phyloP scores from a whole-genome alignment of 92 coral and sea anemone genomes.

The Desmophyllum pertusum region DNA sequence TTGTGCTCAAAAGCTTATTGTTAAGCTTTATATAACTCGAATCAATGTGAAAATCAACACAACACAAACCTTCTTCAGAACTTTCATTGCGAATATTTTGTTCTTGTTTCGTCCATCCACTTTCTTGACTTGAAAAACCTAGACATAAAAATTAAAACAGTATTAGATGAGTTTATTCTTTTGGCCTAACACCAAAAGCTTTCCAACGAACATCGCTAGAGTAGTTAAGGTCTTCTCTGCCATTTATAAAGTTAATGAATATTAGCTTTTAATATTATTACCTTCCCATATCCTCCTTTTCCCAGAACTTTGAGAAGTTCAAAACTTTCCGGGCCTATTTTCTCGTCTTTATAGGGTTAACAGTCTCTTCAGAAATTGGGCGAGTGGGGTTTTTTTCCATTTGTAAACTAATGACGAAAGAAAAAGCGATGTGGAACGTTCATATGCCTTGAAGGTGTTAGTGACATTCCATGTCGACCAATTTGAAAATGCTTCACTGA shows the following conservation, averaged over 20 bases:
- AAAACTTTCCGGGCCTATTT: slow-evolving; percentile 96
- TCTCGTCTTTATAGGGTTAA: slow-evolving; percentile 95
- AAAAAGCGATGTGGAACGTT: slow-evolving; percentile 12
- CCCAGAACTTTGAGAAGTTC: slow-evolving; percentile 95
- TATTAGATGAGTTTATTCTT: not conserved
- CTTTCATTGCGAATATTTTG: slow-evolving; percentile 98
- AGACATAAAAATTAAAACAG: not conserved
- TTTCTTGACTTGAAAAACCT: slow-evolving; percentile 97
- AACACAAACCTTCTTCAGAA: slow-evolving; percentile 84
- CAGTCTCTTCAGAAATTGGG: slow-evolving; percentile 91
- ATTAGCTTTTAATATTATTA: slow-evolving; percentile 10
- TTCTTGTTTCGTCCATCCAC: slow-evolving; percentile 81
- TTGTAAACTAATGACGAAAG: slow-evolving; percentile 46
- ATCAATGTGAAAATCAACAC: not conserved
- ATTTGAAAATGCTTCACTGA: slow-evolving; percentile 27
- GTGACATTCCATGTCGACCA: not conserved
- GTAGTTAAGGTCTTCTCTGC: not conserved
- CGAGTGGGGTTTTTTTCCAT: slow-evolving; percentile 89
- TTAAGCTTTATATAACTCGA: slow-evolving; percentile 1
- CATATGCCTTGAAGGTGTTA: too few relatives aligned
- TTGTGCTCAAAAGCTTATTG: not conserved
- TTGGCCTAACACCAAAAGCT: not conserved
- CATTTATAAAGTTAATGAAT: not conserved
- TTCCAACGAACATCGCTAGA: not conserved
- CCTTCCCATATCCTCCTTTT: slow-evolving; percentile 99